A percentile compares a stretch with the other conserved stretches of the same genome.
Conservation (phyloP, 1,140 invertebrate species). For the Venustaconcha ellipsiformis region DNA sequence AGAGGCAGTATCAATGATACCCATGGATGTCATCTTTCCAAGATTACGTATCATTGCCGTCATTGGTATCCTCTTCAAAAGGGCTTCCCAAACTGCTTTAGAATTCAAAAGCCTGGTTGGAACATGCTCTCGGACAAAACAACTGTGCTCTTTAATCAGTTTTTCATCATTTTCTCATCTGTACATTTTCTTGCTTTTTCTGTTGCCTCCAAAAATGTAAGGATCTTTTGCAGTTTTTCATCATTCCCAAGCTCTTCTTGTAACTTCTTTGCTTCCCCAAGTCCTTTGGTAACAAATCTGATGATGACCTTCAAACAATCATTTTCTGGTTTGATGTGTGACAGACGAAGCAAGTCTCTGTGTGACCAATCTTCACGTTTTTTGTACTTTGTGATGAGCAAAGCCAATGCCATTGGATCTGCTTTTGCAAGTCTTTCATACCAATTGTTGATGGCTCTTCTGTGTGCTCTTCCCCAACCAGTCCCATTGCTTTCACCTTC, state of each 20-base stretch:
- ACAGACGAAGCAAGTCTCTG: slow-evolving; percentile 77
- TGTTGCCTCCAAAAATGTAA: slow-evolving; percentile 74
- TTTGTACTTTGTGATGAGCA: slow-evolving; percentile 75
- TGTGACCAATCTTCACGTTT: slow-evolving; percentile 78
- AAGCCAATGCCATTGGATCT: slow-evolving; percentile 73
- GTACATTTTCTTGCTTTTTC: slow-evolving; percentile 75
- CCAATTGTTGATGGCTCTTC: slow-evolving; percentile 74
- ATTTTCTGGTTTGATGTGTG: slow-evolving; percentile 72
- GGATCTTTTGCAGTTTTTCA: slow-evolving; percentile 66
- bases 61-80: slow-evolving; percentile 75
- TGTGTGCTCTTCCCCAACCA: slow-evolving; percentile 76
- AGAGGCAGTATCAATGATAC: slow-evolving; percentile 69
- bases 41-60: slow-evolving; percentile 74
- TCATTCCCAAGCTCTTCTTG: neutral
- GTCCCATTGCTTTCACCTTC: slow-evolving; percentile 39
- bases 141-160: slow-evolving; percentile 70
- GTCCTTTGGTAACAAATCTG: slow-evolving; percentile 52
- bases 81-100: slow-evolving; percentile 76
- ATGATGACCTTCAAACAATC: slow-evolving; percentile 39
- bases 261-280: slow-evolving; percentile 67
- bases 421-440: slow-evolving; percentile 70
- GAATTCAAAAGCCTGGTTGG: slow-evolving; percentile 77
- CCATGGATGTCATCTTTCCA: slow-evolving; percentile 76
- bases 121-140: slow-evolving; percentile 76
- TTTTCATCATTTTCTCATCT: slow-evolving; percentile 70